Base-by-base conservation (phyloP, 92 coral and sea anemone genomes). In the Virgularia gustaviana region DNA sequence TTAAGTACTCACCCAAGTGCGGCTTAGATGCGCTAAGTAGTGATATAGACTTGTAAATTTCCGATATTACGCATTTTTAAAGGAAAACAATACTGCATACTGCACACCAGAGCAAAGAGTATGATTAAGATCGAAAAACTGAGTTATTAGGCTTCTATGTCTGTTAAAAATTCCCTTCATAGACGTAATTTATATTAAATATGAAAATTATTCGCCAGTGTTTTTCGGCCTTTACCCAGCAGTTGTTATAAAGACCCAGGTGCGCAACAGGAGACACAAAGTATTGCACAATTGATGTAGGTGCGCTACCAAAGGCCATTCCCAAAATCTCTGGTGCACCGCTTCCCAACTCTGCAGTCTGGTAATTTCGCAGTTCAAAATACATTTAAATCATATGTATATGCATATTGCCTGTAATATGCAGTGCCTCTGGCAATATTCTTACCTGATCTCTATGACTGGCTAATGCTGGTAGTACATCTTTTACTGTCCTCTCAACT, bases 401-500 rank as follows among this genome's bases (percentile, higher is more conserved):
- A n/a, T n/a, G n/a, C n/a, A n/a, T n/a, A n/a, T n/a, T n/a, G n/a
- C n/a, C n/a, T n/a, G 1, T 42, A 60, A 15, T n/a, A 2, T 24
- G 9, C 63, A n/a, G 2, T 24, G 71, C 33, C 15, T n/a, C 9
- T 0, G 25, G 49, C 9, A 34, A 59, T n/a, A n/a, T n/a, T n/a
- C n/a, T 47, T 58, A 89, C 99, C 96, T 94, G 99, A 45, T 80
- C 78, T 59, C 80, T 81, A 75, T 94, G 89, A 61, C 83, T 94
- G 18, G 78, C 84, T 32, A 94, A 84, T 41, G 99, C 99, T 58
- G 99, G 96, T 10, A 94, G 80, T 10, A 94, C 95, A 83, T 94
- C 96, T 29, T 88, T 88, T 1, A 94, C 99, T 44, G 99, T 94
- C 65, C 99, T 85, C 80, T 94, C 99, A 22, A 94, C 99, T 54